Evolutionary conservation across 2,888 invertebrate species (phyloP).

Genomic region (Chaitophorus viminalis): DNA sequence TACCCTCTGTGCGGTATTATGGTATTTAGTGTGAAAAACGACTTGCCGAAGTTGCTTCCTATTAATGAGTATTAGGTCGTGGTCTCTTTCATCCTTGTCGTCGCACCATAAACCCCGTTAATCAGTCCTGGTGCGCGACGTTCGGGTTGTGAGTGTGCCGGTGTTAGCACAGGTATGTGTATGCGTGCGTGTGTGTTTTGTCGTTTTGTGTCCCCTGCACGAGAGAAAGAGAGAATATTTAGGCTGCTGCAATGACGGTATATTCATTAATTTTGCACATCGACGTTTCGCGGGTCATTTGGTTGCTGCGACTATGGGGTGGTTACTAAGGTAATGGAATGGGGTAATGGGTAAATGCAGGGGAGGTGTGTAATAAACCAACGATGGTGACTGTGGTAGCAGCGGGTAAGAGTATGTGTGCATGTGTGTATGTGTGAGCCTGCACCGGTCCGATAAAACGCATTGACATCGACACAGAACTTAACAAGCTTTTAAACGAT

Average conservation of each 20-base stretch:
- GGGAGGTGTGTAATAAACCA: no score
- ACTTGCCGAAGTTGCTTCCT: not conserved
- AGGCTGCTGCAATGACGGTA: not conserved
- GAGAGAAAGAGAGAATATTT: not conserved
- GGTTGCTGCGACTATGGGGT: not conserved
- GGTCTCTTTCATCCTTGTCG: not conserved
- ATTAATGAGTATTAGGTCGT: not conserved
- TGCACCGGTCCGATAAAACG: conserved; percentile 59
- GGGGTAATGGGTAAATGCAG: not conserved
- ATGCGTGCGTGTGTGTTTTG: not conserved
- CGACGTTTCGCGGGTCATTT: conserved; percentile 61
- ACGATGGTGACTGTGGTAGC: not conserved
- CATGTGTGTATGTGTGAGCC: not conserved
- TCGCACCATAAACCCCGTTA: not conserved
- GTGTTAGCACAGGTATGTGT: not conserved
- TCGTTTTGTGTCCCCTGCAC: not conserved
- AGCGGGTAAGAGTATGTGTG: not conserved
- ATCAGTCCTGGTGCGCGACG: not conserved
- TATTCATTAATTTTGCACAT: conserved; percentile 57
- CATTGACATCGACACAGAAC: conserved; percentile 44
- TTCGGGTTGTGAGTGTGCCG: not conserved
- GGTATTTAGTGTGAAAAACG: not conserved
- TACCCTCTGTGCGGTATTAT: no score
- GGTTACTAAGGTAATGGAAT: not conserved
- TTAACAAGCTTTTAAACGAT: conserved; percentile 61